Percentiles rank a stretch among this genome's conserved stretches.
Conservation (phyloP, 1,140 invertebrate genomes). For the Plodia interpunctella region DNA sequence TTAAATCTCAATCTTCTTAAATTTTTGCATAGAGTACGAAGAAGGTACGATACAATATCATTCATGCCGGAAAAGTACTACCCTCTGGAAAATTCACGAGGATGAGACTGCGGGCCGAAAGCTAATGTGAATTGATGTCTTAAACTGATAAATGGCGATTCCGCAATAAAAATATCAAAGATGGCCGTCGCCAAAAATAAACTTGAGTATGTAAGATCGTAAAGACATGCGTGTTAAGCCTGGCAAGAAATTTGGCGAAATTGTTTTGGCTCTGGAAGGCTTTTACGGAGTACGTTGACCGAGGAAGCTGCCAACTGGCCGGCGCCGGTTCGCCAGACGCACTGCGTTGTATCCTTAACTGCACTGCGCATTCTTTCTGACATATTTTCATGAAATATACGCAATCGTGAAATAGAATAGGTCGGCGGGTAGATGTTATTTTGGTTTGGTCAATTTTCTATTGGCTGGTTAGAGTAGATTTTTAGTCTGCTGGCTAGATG, state of each 20-base stretch:
- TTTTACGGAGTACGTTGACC: constrained; percentile 68
- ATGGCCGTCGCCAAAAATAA: constrained; percentile 35
- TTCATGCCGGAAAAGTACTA: too few relatives aligned
- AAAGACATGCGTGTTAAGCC: constrained; percentile 63
- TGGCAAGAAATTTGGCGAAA: constrained; percentile 69
- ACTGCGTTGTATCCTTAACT: constrained; percentile 53
- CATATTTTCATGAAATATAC: constrained; percentile 28
- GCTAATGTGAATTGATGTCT: too few relatives aligned
- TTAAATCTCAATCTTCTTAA: too few relatives aligned
- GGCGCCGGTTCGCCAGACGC: constrained; percentile 65
- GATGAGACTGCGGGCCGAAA: too few relatives aligned
- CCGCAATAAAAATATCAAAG: constrained; percentile 6
- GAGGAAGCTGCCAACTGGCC: constrained; percentile 62
- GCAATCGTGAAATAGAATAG: constrained; percentile 9
- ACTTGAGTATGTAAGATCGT: constrained; percentile 43
- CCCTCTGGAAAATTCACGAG: too few relatives aligned
- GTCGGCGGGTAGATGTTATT: not conserved
- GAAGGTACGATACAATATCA: too few relatives aligned
- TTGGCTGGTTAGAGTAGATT: too few relatives aligned
- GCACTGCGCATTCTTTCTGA: constrained; percentile 61
- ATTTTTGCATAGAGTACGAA: too few relatives aligned
- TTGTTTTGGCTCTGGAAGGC: constrained; percentile 72
- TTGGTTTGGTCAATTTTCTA: too few relatives aligned
- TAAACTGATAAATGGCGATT: constrained; percentile 37
- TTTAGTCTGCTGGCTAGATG: too few relatives aligned